Percentiles rank a stretch among this genome's conserved stretches.
Conservation (phyloP, 2,797 vertebrate species). For the Muscicapa comitata region DNA sequence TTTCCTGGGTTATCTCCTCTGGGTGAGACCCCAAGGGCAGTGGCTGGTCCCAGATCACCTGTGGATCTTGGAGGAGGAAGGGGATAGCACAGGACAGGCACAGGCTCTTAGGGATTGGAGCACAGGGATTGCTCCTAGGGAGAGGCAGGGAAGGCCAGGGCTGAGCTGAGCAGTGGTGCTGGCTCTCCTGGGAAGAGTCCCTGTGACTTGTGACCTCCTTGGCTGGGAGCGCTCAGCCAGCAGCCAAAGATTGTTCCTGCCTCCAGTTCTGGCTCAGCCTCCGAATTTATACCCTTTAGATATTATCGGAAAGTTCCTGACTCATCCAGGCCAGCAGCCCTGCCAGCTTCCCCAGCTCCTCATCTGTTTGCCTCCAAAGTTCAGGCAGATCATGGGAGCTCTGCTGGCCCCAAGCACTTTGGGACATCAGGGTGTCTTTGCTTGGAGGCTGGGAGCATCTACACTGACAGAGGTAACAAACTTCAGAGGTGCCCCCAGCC, state of each 20-base stretch:
- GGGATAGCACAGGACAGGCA: not conserved
- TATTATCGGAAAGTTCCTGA: not conserved
- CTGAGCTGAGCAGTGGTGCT: not conserved
- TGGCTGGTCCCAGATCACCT: not conserved
- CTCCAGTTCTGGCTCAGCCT: not conserved
- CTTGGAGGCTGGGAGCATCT: not conserved
- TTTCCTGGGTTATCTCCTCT: not conserved
- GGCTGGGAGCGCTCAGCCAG: not conserved
- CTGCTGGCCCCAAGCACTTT: not conserved
- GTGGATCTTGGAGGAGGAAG: not conserved
- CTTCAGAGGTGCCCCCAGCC: not conserved
- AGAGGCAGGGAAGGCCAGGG: not conserved
- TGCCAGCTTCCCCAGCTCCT: not conserved
- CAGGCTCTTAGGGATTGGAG: not conserved
- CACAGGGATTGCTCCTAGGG: not conserved
- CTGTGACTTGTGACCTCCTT: not conserved
- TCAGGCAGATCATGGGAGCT: not conserved
- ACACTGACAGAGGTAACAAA: too few species aligned
- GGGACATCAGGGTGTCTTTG: not conserved
- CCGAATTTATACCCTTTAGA: not conserved
- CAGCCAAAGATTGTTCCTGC: not conserved
- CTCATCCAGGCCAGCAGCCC: not conserved
- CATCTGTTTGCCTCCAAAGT: not conserved
- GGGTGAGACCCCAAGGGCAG: not conserved
- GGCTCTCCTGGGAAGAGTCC: not conserved